Evolutionary conservation across 2,888 invertebrate genomes (phyloP), one percentile per base, ranked within the genome.

Genomic region (Cheilosia impressa): DNA sequence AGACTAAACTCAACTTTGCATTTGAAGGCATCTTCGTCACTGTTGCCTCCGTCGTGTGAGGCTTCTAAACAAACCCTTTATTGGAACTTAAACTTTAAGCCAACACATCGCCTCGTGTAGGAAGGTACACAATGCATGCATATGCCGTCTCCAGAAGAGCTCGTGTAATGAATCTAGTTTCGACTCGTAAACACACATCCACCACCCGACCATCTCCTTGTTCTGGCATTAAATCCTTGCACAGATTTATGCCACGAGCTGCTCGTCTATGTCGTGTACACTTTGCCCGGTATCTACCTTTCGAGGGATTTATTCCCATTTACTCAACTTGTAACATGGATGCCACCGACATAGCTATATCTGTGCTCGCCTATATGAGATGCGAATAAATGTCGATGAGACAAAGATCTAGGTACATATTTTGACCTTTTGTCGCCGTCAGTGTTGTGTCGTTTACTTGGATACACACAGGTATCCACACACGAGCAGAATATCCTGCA

Each of bases 101-200:
- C 60, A 77, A 77, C 52, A 53, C 22, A 76, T 9, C 45, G 17
- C 38, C 55, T 1, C 10, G 6, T 19, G 13, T 22, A 9, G 31
- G 31, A 5, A 31, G 17, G 17, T 27, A 52, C 15, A 52, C 45
- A 47, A 53, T 41, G 17, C 9, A 15, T 53, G 31, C 68, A 60
- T 41, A 53, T 77, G 69, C 45, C 50, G 24, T 22, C 62, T 9
- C 1, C 13, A 17, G 45, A 68, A 50, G 63, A 78, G 71, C 57
- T 24, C 24, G 55, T 72, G 53, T 82, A 77, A 77, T 82, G 77
- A 77, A 80, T 72, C 72, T 73, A 66, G 72, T 82, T 82, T 82
- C 57, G 60, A 72, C 82, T 72, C 60, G 47, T 72, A 57, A 69
- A 60, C 65, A 71, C 45, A 66, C 53, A n/a, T 62, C 62, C 38